These are phyloP conservation scores for Drosophila stalkeri DNA, from an alignment of 2,888 invertebrate genomes.

Conservation along the genomic window DNA sequence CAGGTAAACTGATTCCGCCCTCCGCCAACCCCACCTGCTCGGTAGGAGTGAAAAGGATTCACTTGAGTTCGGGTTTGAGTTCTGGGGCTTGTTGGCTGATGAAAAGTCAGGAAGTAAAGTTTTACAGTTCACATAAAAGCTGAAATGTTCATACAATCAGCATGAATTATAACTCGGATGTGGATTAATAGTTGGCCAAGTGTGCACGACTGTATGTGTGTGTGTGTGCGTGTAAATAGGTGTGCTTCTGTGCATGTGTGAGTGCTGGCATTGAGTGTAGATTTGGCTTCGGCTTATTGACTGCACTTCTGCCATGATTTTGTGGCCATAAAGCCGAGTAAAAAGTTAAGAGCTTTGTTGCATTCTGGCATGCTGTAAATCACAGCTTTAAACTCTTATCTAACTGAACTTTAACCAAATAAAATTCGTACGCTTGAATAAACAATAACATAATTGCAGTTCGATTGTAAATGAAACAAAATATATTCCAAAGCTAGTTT, in stretches of 20 bases:
- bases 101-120: constrained; percentile 80
- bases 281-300: constrained; percentile 44
- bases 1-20: constrained; percentile 36
- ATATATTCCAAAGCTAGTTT: not conserved
- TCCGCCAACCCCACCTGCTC: not conserved
- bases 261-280: constrained; percentile 22
- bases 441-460: not conserved
- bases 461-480: not conserved
- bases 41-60: constrained; percentile 17
- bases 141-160: constrained; percentile 81
- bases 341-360: constrained; percentile 44
- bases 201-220: constrained; percentile 24
- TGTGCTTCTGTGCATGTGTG: not conserved
- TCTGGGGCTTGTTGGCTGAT: constrained; percentile 55
- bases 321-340: constrained; percentile 27
- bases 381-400: constrained; percentile 14
- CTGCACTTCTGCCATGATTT: constrained; percentile 43
- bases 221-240: constrained; percentile 14
- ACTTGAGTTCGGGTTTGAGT: constrained; percentile 21
- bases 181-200: constrained; percentile 76
- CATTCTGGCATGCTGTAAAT: constrained; percentile 43
- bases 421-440: constrained; percentile 1
- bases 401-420: constrained; percentile 13
- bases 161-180: constrained; percentile 82
- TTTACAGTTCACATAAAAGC: constrained; percentile 81